Evolutionary conservation across 2,797 vertebrate species (phyloP).

Genomic region (Anisognathus igniventris): DNA sequence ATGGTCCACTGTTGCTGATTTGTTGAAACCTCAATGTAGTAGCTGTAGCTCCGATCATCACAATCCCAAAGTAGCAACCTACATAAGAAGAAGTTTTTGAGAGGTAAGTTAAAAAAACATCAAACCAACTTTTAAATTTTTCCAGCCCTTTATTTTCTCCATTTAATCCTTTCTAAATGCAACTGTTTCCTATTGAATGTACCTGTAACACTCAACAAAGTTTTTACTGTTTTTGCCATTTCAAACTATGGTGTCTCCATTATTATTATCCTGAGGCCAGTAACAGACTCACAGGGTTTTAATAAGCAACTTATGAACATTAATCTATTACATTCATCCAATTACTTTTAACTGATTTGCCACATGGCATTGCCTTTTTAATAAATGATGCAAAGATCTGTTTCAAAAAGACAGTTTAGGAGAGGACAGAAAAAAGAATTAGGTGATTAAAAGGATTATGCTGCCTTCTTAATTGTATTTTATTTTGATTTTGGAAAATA

Average conservation of each 20-base stretch:
- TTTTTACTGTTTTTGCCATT: neutral
- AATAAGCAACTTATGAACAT: neutral
- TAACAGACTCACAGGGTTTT: neutral
- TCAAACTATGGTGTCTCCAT: neutral
- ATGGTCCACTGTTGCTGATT: conserved; percentile 95
- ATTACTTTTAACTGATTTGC: neutral
- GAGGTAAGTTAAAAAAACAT: neutral
- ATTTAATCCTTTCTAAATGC: neutral
- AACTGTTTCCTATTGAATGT: neutral
- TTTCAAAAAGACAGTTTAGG: neutral
- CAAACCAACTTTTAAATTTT: neutral
- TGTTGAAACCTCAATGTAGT: conserved; percentile 91
- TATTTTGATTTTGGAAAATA: neutral
- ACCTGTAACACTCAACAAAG: neutral
- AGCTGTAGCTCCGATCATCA: conserved; percentile 95
- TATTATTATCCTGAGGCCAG: neutral
- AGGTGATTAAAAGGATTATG: neutral
- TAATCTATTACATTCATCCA: neutral
- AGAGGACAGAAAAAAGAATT: neutral
- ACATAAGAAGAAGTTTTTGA: neutral
- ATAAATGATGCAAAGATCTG: neutral
- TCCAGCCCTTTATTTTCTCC: neutral
- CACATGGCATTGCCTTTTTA: neutral
- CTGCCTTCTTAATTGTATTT: neutral
- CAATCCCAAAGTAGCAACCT: conserved; percentile 97